A percentile compares a stretch with the other conserved stretches of the same genome.
Conservation (phyloP, 2,113 vertebrate species). For the Climacteris rufus region DNA sequence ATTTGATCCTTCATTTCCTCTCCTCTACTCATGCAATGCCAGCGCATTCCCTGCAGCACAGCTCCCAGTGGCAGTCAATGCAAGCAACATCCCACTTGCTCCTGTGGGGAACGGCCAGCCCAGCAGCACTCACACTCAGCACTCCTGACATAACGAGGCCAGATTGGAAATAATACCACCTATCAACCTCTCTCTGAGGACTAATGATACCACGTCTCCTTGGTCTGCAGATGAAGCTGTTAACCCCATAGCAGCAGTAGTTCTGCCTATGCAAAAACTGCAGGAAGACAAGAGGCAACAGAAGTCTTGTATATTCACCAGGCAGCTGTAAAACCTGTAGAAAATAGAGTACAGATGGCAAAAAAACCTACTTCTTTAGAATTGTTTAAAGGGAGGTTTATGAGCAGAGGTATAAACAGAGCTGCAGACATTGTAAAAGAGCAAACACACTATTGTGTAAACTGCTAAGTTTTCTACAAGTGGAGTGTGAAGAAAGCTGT, state of each 20-base stretch:
- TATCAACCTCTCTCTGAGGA: not conserved
- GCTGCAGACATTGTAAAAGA: not conserved
- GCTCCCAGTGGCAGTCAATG: not conserved
- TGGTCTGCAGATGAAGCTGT: not conserved
- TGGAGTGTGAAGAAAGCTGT: not conserved
- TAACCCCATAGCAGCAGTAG: not conserved
- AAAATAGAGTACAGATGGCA: not conserved
- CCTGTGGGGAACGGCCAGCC: not conserved
- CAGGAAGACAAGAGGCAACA: not conserved
- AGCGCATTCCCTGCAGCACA: accelerated
- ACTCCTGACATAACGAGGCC: not conserved
- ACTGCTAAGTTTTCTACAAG: not conserved
- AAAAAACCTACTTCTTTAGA: not conserved
- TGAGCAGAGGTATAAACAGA: not conserved
- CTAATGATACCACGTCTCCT: not conserved
- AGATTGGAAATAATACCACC: not conserved
- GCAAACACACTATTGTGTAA: not conserved
- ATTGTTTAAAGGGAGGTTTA: not conserved
- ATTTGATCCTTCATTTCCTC: not conserved
- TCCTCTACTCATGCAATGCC: accelerated
- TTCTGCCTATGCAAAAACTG: not conserved
- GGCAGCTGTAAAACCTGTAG: not conserved
- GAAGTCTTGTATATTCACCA: not conserved
- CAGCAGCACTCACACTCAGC: not conserved
- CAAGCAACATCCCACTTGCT: not conserved